Evolutionary conservation across 2,797 vertebrate genomes (phyloP).

Genomic region (Alauda arvensis): DNA sequence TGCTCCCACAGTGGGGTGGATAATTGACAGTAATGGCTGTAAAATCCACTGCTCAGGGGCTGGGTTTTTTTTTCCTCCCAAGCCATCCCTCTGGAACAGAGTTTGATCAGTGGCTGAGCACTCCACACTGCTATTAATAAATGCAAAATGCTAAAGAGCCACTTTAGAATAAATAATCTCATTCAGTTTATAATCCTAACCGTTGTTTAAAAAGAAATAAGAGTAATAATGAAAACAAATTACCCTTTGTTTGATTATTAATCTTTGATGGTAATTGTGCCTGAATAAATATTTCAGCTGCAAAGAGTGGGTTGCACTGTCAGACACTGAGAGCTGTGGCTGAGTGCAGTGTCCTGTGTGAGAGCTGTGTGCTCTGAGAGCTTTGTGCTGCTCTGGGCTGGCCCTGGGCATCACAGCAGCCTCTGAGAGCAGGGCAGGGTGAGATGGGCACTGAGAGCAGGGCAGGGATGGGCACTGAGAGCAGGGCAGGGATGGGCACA

Average conservation of each 20-base stretch:
- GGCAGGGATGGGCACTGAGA: too few relatives aligned
- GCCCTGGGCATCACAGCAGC: background rate
- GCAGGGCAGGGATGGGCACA: too few relatives aligned
- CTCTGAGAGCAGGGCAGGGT: background rate
- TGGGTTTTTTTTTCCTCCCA: background rate
- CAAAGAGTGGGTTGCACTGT: background rate
- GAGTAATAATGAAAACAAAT: conserved; percentile 6
- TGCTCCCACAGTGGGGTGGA: background rate
- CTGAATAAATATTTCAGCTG: conserved; percentile 26
- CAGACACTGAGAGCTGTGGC: background rate
- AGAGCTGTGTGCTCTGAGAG: background rate
- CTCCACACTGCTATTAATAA: background rate
- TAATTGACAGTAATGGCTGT: conserved; percentile 47
- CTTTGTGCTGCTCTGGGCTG: background rate
- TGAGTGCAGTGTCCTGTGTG: background rate
- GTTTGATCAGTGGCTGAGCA: background rate
- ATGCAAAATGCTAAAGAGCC: background rate
- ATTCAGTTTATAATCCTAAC: conserved; percentile 9
- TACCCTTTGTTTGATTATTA: conserved; percentile 23
- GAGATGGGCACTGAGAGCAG: background rate
- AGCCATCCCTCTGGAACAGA: background rate
- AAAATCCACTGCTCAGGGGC: conserved; percentile 14
- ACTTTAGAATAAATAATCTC: background rate
- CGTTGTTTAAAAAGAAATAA: conserved; percentile 31
- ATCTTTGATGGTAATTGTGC: conserved; percentile 4